Evolutionary conservation across 2,113 vertebrate species (phyloP).

Genomic region (Dasyprocta punctata): DNA sequence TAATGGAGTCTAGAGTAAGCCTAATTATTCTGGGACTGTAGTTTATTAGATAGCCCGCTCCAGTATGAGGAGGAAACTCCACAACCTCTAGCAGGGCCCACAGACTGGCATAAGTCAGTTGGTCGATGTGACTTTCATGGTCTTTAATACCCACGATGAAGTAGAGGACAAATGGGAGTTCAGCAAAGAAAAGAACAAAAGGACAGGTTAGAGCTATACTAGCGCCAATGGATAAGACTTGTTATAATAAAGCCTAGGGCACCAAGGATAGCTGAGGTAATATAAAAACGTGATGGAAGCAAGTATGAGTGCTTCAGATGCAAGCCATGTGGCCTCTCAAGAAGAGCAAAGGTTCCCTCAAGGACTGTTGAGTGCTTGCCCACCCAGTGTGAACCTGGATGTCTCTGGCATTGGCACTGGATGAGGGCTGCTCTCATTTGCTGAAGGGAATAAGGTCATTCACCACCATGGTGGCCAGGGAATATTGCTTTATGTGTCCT

Average conservation of each 20-base stretch:
- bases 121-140: neutral
- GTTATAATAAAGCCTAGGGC: neutral
- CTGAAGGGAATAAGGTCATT: neutral
- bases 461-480: neutral
- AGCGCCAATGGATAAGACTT: neutral
- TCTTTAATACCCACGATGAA: neutral
- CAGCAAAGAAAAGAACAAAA: neutral
- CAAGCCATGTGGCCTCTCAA: neutral
- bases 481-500: neutral
- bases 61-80: neutral
- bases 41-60: neutral
- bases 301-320: neutral
- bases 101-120: neutral
- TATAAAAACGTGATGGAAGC: neutral
- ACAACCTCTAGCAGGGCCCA: neutral
- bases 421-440: neutral
- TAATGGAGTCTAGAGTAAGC: neutral
- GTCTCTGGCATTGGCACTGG: neutral
- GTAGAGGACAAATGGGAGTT: neutral
- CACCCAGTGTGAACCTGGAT: neutral
- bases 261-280: neutral
- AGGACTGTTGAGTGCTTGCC: neutral
- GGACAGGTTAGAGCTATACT: neutral
- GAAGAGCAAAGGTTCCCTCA: neutral
- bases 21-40: neutral